Base-by-base conservation (phyloP, 2,113 vertebrate species). In the Tupaia chinensis region DNA sequence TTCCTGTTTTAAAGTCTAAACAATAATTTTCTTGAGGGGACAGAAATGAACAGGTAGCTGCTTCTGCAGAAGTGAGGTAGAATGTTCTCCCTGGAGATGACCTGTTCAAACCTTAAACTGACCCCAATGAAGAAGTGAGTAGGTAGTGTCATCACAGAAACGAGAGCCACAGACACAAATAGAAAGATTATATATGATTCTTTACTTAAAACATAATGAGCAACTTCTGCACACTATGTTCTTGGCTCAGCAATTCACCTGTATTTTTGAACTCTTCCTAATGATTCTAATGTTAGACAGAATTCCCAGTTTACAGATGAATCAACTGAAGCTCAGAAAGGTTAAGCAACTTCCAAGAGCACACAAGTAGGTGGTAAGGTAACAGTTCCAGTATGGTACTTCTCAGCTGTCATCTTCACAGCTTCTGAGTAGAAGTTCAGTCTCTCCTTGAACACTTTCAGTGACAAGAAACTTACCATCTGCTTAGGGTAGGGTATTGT, bases 1-100 rank as follows among this genome's bases (percentile, higher is more conserved):
- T 54, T 89, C 70, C 29, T 73, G 7, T 69, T 73, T 78, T 79
- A 79, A 95, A 97, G 80, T 69, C 32, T 66, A 81, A 54, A 11
- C 56, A 60, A 25, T 70, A 54, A 32, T 65, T 77, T 78, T 13
- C 76, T 89, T 65, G 6, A 82, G 32, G 70, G 16, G 53, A 81
- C 32, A 82, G 63, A 87, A 53, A 32, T 34, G 63, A 88, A 44
- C 32, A 53, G 25, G 56, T 12, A 27, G 15, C 2, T 32, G 58
- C 19, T 65, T 81, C 84, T 70, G 29, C 34, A 89, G 34, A 94
- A 74, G 22, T 23, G 32, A 82, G 27, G 60, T 32, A 60, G 17
- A 54, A n/a, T 20, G 73, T 17, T 29, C 61, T 58, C 14, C 11
- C 81, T 8, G 11, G 29, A 60, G 34, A 15, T 66, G 11, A 34